A percentile compares a stretch with the other conserved stretches of the same genome.
These are phyloP conservation scores for Nothoprocta perdicaria DNA, from an alignment of 2,113 vertebrate species.

Conservation along the genomic window DNA sequence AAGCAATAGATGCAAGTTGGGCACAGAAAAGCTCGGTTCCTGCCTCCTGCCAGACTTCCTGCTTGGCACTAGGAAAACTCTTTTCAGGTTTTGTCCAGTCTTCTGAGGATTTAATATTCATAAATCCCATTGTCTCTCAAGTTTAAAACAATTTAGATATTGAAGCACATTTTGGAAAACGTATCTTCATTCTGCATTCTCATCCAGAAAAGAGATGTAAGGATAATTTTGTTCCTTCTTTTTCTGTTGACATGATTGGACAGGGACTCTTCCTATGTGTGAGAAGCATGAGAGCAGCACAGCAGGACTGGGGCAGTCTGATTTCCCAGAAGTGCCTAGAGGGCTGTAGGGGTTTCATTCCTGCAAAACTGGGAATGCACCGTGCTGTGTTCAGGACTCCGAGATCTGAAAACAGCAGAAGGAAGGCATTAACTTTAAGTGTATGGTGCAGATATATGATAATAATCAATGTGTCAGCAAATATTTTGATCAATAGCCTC, in stretches of 20 bases:
- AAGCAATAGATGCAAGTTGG: neutral
- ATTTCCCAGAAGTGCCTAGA: neutral
- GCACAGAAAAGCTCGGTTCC: neutral
- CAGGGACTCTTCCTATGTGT: fast-evolving
- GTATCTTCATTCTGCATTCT: neutral
- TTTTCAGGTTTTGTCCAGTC: neutral
- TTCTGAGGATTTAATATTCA: neutral
- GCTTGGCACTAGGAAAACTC: neutral
- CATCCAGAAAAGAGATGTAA: neutral
- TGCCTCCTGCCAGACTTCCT: neutral
- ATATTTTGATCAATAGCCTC: neutral
- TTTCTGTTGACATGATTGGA: fast-evolving
- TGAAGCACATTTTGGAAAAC: neutral
- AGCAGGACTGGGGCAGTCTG: neutral
- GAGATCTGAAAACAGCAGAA: neutral
- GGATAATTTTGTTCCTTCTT: neutral
- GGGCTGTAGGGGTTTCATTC: neutral
- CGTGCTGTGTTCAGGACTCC: neutral
- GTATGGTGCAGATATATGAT: neutral
- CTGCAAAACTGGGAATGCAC: neutral
- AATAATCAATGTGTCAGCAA: neutral
- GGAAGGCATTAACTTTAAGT: neutral
- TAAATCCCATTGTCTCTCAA: neutral
- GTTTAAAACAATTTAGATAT: neutral
- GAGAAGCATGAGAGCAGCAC: neutral